Conservation (phyloP, 64 coral and sea anemone species). For the Montipora sp. region DNA sequence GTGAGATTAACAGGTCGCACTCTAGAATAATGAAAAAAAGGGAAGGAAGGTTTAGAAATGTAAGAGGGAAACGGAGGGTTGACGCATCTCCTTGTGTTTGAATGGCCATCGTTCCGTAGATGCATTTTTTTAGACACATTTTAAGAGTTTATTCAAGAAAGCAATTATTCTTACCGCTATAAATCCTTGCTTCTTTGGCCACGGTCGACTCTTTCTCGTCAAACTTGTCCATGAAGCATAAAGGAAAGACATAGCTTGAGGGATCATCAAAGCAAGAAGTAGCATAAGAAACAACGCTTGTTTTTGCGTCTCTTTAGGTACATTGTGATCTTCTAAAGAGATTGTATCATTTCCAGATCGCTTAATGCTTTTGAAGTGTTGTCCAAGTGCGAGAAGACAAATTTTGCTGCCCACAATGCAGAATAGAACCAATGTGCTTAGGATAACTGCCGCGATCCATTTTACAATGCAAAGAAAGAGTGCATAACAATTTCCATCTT, state of each 20-base stretch:
- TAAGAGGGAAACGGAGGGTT: too few relatives aligned
- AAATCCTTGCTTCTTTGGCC: constrained; percentile 73
- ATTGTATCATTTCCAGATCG: background rate
- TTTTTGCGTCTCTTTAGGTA: constrained; percentile 23
- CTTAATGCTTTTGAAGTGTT: constrained; percentile 2
- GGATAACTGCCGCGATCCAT: constrained; percentile 7
- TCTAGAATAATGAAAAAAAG: too few relatives aligned
- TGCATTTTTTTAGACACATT: too few relatives aligned
- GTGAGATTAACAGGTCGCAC: too few relatives aligned
- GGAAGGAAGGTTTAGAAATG: too few relatives aligned
- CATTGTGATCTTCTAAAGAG: background rate
- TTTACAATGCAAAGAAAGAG: background rate
- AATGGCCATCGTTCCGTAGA: too few relatives aligned
- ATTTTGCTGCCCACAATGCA: constrained; percentile 53
- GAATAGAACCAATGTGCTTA: background rate
- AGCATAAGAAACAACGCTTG: constrained; percentile 79
- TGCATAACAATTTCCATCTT: background rate
- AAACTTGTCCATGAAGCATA: constrained; percentile 71
- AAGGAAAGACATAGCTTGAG: constrained; percentile 68
- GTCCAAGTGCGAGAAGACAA: constrained; percentile 42
- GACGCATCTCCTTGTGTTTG: too few relatives aligned
- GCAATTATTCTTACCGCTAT: constrained; percentile 48
- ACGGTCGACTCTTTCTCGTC: constrained; percentile 68
- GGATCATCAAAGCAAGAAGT: constrained; percentile 74
- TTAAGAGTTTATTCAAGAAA: background rate